Conservation (phyloP, 2,113 vertebrate species). For the Thunnus maccoyii region DNA sequence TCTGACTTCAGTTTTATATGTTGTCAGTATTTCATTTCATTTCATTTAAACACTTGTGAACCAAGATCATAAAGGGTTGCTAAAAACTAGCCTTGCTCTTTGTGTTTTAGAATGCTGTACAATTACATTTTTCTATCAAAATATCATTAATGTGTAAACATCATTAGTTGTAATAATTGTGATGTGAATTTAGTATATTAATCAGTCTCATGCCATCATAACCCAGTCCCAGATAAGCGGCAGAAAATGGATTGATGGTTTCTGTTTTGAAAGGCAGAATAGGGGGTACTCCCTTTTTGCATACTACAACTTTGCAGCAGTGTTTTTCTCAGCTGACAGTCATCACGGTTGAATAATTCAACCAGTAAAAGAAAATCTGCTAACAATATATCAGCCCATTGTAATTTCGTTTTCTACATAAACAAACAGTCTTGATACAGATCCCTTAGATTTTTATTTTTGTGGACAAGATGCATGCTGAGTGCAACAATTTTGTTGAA, state of each 20-base stretch:
- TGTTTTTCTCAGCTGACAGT: neutral
- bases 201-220: too few species aligned
- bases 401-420: too few species aligned
- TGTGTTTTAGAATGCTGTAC: neutral
- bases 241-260: too few species aligned
- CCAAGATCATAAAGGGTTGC: neutral
- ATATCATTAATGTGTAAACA: neutral
- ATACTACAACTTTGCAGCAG: neutral
- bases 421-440: too few species aligned
- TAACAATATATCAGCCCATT: too few species aligned
- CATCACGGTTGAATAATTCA: conserved; percentile 6
- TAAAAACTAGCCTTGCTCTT: neutral
- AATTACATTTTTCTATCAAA: neutral
- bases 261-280: neutral
- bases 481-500: too few species aligned
- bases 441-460: too few species aligned
- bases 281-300: neutral
- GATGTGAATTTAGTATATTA: neutral
- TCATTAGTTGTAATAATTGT: neutral
- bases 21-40: too few species aligned
- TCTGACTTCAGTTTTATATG: neutral
- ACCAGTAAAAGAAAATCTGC: neutral
- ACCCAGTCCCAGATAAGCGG: too few species aligned
- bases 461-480: too few species aligned
- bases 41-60: too few species aligned